Evolutionary conservation across 1,140 invertebrate genomes (phyloP), one percentile per base, ranked within the genome.

Genomic region (Lysiphlebus fabarum): DNA sequence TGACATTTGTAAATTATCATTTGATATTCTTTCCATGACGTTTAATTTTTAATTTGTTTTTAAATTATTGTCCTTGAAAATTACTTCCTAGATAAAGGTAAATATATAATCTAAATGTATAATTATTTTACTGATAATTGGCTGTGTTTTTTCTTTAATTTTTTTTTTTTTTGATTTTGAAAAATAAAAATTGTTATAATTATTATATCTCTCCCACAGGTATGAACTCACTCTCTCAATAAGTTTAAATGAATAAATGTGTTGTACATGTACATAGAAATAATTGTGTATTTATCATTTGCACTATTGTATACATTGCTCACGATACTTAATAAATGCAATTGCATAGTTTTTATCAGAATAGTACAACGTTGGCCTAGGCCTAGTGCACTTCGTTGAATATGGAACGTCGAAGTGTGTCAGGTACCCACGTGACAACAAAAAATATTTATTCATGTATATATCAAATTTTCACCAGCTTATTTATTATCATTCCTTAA

Each of bases 361-460:
- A 66, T 69, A 72, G 68, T 72, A 65, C 59, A 56, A 69, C 62
- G 63, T 48, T 63, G 65, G 68, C 64, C 63, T 61, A 70, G 68
- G 66, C 57, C 61, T 66, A 65, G 67, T 68, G 65, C 55, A 53
- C 61, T 66, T 57, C 62, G 49, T 48, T 60, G 59, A 65, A 66
- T 42, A 70, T 72, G 67, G 66, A 67, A 63, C 64, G 48, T 50
- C 53, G 40, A 62, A 64, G 53, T 60, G 54, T 62, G 59, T 59
- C 65, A 70, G 70, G 68, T 70, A 70, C 49, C 10, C 34, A 9
- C 34, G 33, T 45, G 40, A 41, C 17, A n/a, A 41, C 7, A 33
- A 59, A 45, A 37, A 41, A 45, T 47, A 14, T 17, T 8, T 5
- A 17, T 47, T 9, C 11, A 14, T 17, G 4, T 8, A n/a, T n/a